Evolutionary conservation across 1,140 invertebrate genomes (phyloP).

Genomic region (Drosophila saltans): DNA sequence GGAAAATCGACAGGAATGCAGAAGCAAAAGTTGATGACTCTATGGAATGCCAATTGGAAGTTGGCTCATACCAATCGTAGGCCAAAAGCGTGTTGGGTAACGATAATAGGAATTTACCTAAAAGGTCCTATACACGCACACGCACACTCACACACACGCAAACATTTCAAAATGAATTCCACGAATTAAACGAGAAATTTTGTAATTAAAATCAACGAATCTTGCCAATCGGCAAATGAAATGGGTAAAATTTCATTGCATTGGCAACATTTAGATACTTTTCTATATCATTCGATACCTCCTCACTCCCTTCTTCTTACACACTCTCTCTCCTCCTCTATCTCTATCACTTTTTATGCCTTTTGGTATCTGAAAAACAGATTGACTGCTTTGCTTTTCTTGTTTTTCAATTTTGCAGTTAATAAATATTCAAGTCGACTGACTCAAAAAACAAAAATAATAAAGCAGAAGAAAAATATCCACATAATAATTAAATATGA

Average conservation of each 20-base stretch:
- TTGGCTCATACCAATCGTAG: background rate
- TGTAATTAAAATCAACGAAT: slow-evolving; percentile 11
- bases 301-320: background rate
- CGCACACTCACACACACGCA: background rate
- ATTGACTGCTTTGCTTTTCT: background rate
- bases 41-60: slow-evolving; percentile 20
- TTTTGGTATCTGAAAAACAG: slow-evolving; percentile 39
- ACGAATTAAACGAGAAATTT: slow-evolving; percentile 9
- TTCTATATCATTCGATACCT: background rate
- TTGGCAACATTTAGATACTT: slow-evolving; percentile 3
- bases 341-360: slow-evolving; percentile 3
- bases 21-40: slow-evolving; percentile 13
- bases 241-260: slow-evolving; percentile 4
- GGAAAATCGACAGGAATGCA: slow-evolving; percentile 15
- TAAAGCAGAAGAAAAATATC: too few relatives aligned
- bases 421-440: slow-evolving; percentile 11
- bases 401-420: background rate
- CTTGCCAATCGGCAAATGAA: background rate
- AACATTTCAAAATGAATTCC: background rate
- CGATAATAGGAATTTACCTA: slow-evolving; percentile 10
- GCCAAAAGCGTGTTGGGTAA: background rate
- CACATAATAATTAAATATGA: slow-evolving; percentile 6
- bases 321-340: slow-evolving; percentile 9
- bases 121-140: background rate
- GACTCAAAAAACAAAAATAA: background rate